phyloP scores from a whole-genome alignment of 2,888 invertebrate species.

The Meloe dianella region DNA sequence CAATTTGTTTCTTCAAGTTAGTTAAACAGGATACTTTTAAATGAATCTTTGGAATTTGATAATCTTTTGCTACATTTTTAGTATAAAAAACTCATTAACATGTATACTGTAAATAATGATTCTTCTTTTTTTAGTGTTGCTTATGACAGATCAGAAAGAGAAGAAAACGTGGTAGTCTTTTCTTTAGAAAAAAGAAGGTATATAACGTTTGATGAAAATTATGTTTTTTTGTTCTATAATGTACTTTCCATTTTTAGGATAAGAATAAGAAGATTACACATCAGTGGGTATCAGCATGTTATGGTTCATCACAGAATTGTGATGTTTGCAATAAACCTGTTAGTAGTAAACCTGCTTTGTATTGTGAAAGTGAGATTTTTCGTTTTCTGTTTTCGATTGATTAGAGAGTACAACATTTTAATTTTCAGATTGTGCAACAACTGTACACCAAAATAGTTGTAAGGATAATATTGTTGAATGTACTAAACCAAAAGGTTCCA shows the following conservation, averaged over 20 bases:
- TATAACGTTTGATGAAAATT: constrained; percentile 13
- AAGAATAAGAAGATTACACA: constrained; percentile 77
- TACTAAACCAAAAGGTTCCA: constrained; percentile 72
- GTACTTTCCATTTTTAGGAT: constrained; percentile 64
- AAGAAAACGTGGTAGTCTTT: constrained; percentile 85
- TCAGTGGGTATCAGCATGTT: constrained; percentile 75
- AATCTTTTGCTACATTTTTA: background rate
- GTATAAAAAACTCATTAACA: background rate
- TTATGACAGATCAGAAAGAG: constrained; percentile 82
- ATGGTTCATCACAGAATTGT: constrained; percentile 70
- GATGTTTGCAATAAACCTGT: constrained; percentile 81
- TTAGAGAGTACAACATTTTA: constrained; percentile 15
- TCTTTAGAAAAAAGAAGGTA: constrained; percentile 91
- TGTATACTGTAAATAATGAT: background rate
- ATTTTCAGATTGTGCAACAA: constrained; percentile 79
- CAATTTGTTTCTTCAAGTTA: background rate
- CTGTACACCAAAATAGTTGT: constrained; percentile 85
- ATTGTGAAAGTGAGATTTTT: constrained; percentile 78
- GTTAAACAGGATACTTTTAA: background rate
- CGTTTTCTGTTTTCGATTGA: background rate
- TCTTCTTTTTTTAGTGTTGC: constrained; percentile 60
- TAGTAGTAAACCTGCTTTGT: constrained; percentile 80
- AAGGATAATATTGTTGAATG: constrained; percentile 89
- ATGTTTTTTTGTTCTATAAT: constrained; percentile 36
- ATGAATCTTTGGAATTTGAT: background rate